Evolutionary conservation across 2,888 invertebrate species (phyloP).

Genomic region (Drosophila lutescens): DNA sequence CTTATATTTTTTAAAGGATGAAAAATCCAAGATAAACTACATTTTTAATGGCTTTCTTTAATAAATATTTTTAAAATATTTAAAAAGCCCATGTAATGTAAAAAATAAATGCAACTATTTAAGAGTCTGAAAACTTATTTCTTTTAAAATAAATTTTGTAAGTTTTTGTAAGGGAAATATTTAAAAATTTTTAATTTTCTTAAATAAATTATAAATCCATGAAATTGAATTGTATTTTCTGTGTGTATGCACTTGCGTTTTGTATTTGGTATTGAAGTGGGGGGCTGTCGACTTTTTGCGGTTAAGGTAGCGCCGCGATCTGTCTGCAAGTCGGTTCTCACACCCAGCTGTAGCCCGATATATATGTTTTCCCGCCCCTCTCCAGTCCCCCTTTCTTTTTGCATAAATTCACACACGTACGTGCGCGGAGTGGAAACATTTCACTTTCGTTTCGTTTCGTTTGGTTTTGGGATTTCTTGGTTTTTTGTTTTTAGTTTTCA

Average conservation of each 20-base stretch:
- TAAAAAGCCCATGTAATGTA: no score
- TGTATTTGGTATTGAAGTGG: conserved; percentile 3
- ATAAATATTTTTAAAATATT: no score
- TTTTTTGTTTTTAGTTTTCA: conserved; percentile 11
- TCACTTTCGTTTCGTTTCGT: conserved; percentile 67
- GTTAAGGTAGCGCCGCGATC: conserved; percentile 2
- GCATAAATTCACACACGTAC: conserved; percentile 43
- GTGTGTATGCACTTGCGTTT: background rate
- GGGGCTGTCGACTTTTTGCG: background rate
- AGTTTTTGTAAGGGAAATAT: no score
- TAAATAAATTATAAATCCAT: no score
- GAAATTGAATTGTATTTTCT: no score
- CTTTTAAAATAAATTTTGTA: no score
- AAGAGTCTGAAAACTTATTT: no score
- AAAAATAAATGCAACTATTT: no score
- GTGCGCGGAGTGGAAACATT: conserved; percentile 58
- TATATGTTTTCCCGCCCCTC: conserved; percentile 10
- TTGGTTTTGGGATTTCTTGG: conserved; percentile 8
- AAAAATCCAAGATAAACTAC: no score
- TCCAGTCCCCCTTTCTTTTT: conserved; percentile 21
- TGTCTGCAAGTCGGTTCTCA: conserved; percentile 26
- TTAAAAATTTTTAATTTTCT: no score
- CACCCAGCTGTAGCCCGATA: conserved; percentile 11
- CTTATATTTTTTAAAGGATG: no score
- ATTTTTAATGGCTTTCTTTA: no score